Evolutionary conservation across 2,113 vertebrate species (phyloP).

Genomic region (Actenoides hombroni): DNA sequence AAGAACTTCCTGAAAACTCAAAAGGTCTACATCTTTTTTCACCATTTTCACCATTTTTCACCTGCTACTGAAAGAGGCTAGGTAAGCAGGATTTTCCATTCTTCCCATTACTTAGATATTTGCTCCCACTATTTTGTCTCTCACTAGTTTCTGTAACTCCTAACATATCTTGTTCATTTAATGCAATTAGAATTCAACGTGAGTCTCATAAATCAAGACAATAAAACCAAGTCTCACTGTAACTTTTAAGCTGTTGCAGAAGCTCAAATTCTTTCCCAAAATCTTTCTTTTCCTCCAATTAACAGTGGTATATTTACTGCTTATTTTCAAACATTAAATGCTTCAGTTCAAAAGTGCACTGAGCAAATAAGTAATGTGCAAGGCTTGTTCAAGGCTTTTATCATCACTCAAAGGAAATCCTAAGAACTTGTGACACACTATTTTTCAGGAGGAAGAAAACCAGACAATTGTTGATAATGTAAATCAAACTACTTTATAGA

Average conservation of each 20-base stretch:
- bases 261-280: not conserved
- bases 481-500: constrained; percentile 32
- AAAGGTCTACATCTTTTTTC: not conserved
- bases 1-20: constrained; percentile 17
- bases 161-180: constrained; percentile 44
- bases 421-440: not conserved
- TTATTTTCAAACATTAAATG: constrained; percentile 55
- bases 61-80: not conserved
- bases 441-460: constrained; percentile 23
- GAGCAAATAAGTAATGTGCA: constrained; percentile 20
- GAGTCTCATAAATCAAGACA: constrained; percentile 32
- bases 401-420: constrained; percentile 24
- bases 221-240: not conserved
- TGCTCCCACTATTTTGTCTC: constrained; percentile 8
- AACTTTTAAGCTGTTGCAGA: not conserved
- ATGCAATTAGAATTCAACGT: constrained; percentile 53
- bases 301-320: constrained; percentile 20
- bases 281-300: constrained; percentile 27
- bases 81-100: constrained; percentile 38
- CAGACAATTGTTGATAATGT: constrained; percentile 56
- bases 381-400: constrained; percentile 4
- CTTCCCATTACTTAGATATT: constrained; percentile 7
- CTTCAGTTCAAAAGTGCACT: constrained; percentile 39
- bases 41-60: not conserved
- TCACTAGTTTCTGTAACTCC: constrained; percentile 24